Conservation (phyloP, 2,113 vertebrate species). For the Rhadina sibilatrix region DNA sequence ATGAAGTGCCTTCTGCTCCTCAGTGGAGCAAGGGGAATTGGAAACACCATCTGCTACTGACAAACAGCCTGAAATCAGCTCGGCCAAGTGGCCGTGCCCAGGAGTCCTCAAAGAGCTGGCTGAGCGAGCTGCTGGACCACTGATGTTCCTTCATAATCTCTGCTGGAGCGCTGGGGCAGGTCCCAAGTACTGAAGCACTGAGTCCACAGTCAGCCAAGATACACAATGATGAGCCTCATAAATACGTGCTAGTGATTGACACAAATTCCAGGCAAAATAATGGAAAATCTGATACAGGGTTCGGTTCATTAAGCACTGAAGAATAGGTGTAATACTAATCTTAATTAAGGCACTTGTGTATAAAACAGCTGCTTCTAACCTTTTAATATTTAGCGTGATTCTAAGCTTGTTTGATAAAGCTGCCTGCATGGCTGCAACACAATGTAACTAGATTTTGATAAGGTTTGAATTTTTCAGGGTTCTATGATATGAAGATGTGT, state of each 20-base stretch:
- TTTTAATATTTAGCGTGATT: not conserved
- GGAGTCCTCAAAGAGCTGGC: not conserved
- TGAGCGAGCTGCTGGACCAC: not conserved
- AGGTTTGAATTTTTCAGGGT: not conserved
- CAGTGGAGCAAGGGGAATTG: not conserved
- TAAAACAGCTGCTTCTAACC: not conserved
- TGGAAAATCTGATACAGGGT: conserved; percentile 19
- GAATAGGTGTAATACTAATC: not conserved
- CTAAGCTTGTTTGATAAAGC: not conserved
- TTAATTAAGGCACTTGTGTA: not conserved
- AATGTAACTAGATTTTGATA: not conserved
- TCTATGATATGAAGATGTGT: not conserved
- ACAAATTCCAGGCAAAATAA: conserved; percentile 1
- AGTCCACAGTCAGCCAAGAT: not conserved
- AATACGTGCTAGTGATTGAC: not conserved
- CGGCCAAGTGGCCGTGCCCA: not conserved
- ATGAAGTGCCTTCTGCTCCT: not conserved
- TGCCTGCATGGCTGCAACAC: not conserved
- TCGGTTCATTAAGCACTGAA: not conserved
- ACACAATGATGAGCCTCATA: not conserved
- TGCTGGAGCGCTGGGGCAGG: not conserved
- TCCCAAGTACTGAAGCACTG: not conserved
- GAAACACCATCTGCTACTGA: not conserved
- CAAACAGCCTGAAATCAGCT: conserved; percentile 10
- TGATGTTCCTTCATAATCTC: not conserved